Conservation (phyloP, 2,888 invertebrate genomes). For the Dicycla oo region DNA sequence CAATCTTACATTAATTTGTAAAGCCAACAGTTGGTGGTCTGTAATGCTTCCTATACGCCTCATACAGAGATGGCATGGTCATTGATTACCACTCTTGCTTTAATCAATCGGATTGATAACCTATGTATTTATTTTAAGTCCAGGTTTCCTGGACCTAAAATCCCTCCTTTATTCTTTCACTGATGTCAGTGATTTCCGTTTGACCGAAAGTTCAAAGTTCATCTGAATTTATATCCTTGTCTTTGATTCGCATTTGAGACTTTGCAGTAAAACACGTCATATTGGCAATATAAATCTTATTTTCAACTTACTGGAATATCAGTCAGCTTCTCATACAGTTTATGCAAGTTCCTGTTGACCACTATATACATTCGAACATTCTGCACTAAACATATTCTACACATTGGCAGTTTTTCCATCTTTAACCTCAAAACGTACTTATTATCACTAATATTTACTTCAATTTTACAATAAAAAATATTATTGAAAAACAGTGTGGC, state of each 20-base stretch:
- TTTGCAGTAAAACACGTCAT: accelerated
- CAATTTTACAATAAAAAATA: too few relatives aligned
- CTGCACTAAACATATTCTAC: conserved; percentile 2
- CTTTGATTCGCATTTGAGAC: too few relatives aligned
- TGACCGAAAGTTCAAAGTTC: too few relatives aligned
- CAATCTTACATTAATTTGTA: neutral
- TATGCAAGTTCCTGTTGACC: neutral
- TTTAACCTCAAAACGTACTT: neutral
- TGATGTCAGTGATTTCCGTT: too few relatives aligned
- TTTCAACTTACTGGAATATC: neutral
- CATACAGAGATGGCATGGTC: neutral
- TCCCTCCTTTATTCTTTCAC: too few relatives aligned
- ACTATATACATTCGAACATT: neutral
- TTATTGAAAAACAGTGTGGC: neutral
- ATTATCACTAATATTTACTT: too few relatives aligned
- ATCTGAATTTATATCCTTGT: too few relatives aligned
- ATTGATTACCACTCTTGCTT: neutral
- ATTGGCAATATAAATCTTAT: too few relatives aligned
- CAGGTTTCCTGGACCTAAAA: too few relatives aligned
- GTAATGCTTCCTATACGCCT: neutral
- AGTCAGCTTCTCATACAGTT: neutral
- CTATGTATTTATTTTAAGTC: too few relatives aligned
- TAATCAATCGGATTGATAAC: too few relatives aligned
- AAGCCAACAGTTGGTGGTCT: neutral
- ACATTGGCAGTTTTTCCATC: conserved; percentile 2